Evolutionary conservation across 2,797 vertebrate species (phyloP).

Genomic region (Argyrosomus regius): DNA sequence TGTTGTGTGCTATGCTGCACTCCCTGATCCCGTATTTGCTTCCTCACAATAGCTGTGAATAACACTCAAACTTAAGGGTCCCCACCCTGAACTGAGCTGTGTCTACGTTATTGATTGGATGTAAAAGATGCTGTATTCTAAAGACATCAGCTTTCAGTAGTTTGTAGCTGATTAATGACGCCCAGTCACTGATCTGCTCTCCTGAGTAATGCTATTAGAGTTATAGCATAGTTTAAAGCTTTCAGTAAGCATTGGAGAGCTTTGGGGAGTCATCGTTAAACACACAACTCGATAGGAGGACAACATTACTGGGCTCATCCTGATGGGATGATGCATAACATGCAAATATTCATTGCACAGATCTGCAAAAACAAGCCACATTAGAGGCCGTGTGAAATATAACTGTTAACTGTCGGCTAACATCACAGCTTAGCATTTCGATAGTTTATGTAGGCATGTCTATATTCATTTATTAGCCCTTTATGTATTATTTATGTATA

Average conservation of each 20-base stretch:
- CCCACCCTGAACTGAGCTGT: not conserved
- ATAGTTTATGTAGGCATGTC: not conserved
- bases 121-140: not conserved
- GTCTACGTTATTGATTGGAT: not conserved
- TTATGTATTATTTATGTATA: not conserved
- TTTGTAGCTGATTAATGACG: not conserved
- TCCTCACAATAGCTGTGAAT: not conserved
- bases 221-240: not conserved
- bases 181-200: not conserved
- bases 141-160: not conserved
- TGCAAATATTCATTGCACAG: slow-evolving; percentile 2
- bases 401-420: not conserved
- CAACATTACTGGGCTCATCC: not conserved
- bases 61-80: not conserved
- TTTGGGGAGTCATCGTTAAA: not conserved
- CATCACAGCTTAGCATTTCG: not conserved
- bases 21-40: slow-evolving; percentile 8
- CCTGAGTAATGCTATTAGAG: not conserved
- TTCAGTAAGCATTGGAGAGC: not conserved
- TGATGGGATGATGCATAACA: not conserved
- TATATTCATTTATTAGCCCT: not conserved
- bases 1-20: not conserved
- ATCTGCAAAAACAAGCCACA: not conserved
- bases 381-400: not conserved
- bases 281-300: not conserved